Base-by-base conservation (phyloP, 2,797 vertebrate genomes). In the Microctenopoma lineatum region DNA sequence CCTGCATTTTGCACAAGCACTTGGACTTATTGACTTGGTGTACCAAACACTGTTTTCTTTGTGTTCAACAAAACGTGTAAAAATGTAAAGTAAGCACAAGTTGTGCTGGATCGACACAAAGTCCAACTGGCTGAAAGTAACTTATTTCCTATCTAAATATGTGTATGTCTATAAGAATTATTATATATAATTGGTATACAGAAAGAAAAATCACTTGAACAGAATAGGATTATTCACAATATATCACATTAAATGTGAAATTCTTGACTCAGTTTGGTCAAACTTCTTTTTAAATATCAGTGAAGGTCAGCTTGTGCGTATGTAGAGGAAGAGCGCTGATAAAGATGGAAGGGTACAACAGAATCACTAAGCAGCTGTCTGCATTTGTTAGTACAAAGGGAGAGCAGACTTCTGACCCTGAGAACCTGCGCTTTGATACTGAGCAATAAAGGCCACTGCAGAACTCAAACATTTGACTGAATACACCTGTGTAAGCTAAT, bases 371-470 rank as follows among this genome's bases (percentile, higher is more conserved):
- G 25, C 57, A 45, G 50, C 18, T 57, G 16, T 36, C 27, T 50
- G 38, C 45, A 50, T 57, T 50, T 57, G 36, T 57, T 57, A 51
- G 26, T 4, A 29, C 27, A 63, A 44, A 14, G 44, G 25, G n/a
- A 41, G 16, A 36, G 13, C 59, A 48, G 51, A 14, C 39, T 56
- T 56, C 10, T 29, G 25, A 55, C 50, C 32, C 25, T 32, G 38
- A 18, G 16, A 69, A 39, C 27, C 16, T 38, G 5, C 4, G n/a
- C 41, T 70, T 47, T 54, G 50, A 52, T 18, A 32, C 14, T 25
- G 52, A 21, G 16, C 13, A 13, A 8, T 8, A 51, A 39, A 58
- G 47, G 26, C 27, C 45, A 57, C 10, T 10, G 45, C 25, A 32
- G 38, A 59, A 41, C 13, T 38, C 34, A 36, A 7, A 4, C 5